Base-by-base conservation (phyloP, 1,140 invertebrate species). In the Maconellicoccus hirsutus region DNA sequence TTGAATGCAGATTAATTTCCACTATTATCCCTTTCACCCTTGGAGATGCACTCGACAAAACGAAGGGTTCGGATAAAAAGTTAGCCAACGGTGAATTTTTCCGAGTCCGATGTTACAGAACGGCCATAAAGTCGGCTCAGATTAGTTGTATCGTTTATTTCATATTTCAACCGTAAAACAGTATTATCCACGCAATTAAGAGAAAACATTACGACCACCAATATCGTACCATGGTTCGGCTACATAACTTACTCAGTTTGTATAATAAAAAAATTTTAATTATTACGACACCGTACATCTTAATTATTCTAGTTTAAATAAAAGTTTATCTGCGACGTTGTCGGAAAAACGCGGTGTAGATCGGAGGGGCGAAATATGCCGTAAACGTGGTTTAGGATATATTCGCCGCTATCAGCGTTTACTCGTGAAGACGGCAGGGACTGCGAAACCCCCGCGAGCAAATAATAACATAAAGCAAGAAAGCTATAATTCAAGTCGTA, bases 391-490 rank as follows among this genome's bases (percentile, higher is more conserved):
- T 66, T 66, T 66, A 66, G 61, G 61, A 66, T 66, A 66, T 66
- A 66, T 66, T 66, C 61, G 61, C 25, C 61, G 61, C 61, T 66
- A 66, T 66, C 61, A 66, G 61, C 25, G 61, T 66, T 52, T 25
- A 66, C 61, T 66, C 61, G 61, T 19, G 61, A 66, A 66, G 21
- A 66, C 61, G 25, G 21, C 61, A 66, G 25, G 61, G 61, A 66
- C 61, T 66, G 61, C 22, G 22, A 66, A 66, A 66, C 61, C 61
- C 61, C 61, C 61, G 61, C 61, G 61, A 66, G 61, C 61, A 66
- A 66, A 66, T 66, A 66, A 66, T 66, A 66, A 66, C 61, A 66
- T 66, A 66, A 66, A 66, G 61, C 61, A 66, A 66, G 61, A 66
- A 66, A 66, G 61, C 61, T 66, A 66, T 66, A 66, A 66, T 66